These are phyloP conservation scores for Coregonus sp. DNA, from an alignment of 2,797 vertebrate genomes.

Conservation along the genomic window DNA sequence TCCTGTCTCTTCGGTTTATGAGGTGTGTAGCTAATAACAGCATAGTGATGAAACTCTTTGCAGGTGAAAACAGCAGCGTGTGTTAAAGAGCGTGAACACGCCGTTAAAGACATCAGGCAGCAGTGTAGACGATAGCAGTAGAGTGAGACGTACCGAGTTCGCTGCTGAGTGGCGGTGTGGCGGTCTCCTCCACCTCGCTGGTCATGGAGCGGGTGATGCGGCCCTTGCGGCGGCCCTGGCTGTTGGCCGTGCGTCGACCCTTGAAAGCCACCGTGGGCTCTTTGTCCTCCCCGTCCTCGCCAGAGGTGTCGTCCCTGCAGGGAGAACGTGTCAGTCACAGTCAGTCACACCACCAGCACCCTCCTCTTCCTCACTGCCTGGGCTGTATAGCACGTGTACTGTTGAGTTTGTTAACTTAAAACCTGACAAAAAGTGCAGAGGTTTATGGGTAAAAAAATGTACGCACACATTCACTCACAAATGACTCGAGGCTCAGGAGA, in stretches of 20 bases:
- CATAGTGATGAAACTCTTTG: background rate
- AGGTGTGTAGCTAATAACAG: background rate
- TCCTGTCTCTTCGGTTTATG: background rate
- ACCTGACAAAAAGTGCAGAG: background rate
- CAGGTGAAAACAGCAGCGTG: background rate
- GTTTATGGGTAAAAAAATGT: background rate
- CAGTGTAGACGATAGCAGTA: background rate
- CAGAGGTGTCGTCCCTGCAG: conserved; percentile 92
- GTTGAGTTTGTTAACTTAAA: background rate
- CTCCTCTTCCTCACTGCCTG: background rate
- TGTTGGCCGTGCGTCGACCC: conserved; percentile 95
- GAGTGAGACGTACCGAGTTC: conserved; percentile 83
- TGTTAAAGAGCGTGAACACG: background rate
- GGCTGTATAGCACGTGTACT: background rate
- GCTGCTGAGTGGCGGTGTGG: conserved; percentile 82
- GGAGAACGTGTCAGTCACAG: background rate
- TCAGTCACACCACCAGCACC: no score
- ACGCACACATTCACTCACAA: background rate
- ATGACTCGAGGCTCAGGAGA: background rate
- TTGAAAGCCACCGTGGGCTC: conserved; percentile 87
- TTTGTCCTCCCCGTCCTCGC: conserved; percentile 96
- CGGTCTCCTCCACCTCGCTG: conserved; percentile 88
- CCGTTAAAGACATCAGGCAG: background rate
- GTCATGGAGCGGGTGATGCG: conserved; percentile 98
- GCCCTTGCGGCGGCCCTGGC: conserved; percentile 93